phyloP scores from a whole-genome alignment of 2,888 invertebrate genomes.

The Atrina japonica region DNA sequence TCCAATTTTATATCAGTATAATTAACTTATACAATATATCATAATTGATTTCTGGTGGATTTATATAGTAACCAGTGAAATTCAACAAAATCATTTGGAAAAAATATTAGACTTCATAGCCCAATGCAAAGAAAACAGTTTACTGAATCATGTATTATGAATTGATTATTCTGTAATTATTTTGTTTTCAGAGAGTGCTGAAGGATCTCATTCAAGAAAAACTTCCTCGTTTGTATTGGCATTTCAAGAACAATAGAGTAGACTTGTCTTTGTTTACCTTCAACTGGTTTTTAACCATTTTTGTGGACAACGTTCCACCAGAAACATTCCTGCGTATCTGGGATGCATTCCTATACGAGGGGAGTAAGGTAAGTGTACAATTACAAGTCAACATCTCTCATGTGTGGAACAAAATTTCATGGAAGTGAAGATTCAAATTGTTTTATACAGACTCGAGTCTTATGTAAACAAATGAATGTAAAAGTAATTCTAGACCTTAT shows the following conservation, averaged over 20 bases:
- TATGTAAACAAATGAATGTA: too few relatives aligned
- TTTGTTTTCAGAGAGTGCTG: slow-evolving; percentile 80
- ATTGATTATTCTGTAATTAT: not conserved
- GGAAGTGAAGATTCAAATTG: not conserved
- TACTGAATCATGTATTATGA: not conserved
- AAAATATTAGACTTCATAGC: too few relatives aligned
- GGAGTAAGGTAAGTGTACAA: slow-evolving; percentile 83
- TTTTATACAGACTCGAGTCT: too few relatives aligned
- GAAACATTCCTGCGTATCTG: slow-evolving; percentile 83
- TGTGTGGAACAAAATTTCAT: not conserved
- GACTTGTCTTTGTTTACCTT: slow-evolving; percentile 83
- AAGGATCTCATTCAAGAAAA: slow-evolving; percentile 83
- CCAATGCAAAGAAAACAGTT: too few relatives aligned
- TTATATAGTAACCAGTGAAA: too few relatives aligned
- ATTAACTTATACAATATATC: too few relatives aligned
- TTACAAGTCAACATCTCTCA: too few relatives aligned
- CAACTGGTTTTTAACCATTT: slow-evolving; percentile 84
- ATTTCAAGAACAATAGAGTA: slow-evolving; percentile 81
- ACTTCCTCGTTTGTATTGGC: slow-evolving; percentile 81
- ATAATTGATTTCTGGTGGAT: too few relatives aligned
- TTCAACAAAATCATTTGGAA: too few relatives aligned
- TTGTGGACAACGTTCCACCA: slow-evolving; percentile 83
- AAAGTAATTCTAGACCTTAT: too few relatives aligned
- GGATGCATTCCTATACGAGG: slow-evolving; percentile 83
- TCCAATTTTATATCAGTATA: too few relatives aligned